phyloP scores from a whole-genome alignment of 2,797 vertebrate genomes.

The Anableps anableps region DNA sequence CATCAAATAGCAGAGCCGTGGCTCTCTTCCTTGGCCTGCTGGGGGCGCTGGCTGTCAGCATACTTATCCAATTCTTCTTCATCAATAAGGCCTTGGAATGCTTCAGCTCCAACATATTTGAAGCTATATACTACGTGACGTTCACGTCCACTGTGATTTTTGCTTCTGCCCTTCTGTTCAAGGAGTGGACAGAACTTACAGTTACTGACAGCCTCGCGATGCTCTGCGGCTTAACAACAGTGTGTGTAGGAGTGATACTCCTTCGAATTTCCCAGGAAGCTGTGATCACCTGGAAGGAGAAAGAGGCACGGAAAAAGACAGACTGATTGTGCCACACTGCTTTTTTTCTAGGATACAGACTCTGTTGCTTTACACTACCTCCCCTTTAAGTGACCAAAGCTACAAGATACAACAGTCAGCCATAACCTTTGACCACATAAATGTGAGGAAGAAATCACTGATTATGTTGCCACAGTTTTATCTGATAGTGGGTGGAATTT shows the following conservation, averaged over 20 bases:
- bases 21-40: conserved; percentile 88
- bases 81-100: conserved; percentile 95
- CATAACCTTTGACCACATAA: background rate
- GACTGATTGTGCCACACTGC: conserved; percentile 72
- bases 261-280: conserved; percentile 93
- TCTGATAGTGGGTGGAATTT: conserved; percentile 13
- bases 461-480: background rate
- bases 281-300: conserved; percentile 84
- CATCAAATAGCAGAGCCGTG: conserved; percentile 79
- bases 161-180: conserved; percentile 93
- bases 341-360: conserved; percentile 16
- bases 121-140: conserved; percentile 94
- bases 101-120: conserved; percentile 92
- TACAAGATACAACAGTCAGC: background rate
- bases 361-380: background rate
- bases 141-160: conserved; percentile 92
- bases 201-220: conserved; percentile 88
- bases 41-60: conserved; percentile 87
- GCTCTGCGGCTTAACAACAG: conserved; percentile 89
- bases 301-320: conserved; percentile 82
- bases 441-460: background rate
- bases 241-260: conserved; percentile 90
- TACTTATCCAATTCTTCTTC: conserved; percentile 93
- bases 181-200: conserved; percentile 90
- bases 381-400: conserved; percentile 14